Base-by-base conservation (phyloP, 2,797 vertebrate genomes). In the Coluber constrictor region DNA sequence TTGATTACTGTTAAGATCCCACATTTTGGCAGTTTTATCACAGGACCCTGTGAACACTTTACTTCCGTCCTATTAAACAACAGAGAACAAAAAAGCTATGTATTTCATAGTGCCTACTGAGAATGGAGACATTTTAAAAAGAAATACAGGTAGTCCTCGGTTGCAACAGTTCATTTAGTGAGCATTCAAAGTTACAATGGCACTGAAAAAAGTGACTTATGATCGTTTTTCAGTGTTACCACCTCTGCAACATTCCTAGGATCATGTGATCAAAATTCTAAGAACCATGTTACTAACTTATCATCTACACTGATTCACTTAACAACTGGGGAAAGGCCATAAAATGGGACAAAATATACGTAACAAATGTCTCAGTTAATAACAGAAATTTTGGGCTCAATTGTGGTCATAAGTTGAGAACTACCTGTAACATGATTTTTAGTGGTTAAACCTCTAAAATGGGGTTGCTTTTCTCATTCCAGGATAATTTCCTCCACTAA, bases 21-120 rank as follows among this genome's bases (percentile, higher is more conserved):
- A 99, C 99, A 99, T 99, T 97, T 99, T 99, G 91, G 99, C 99
- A 27, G 99, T 99, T 98, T 99, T 99, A 96, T 99, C 99, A 97
- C 99, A 99, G 0, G 99, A 99, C 23, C 99, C 99, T 90, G 99
- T 99, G 96, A 99, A 99, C 54, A 99, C 99, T 98, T 99, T 99
- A 97, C 99, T 99, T 60, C 99, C 99, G 95, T 99, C 99, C 99
- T 99, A 95, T 94, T 95, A 94, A 96, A 9, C 79, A 94, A 74
- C 13, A 60, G 11, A 88, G 7, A 25, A 13, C 74, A 56, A 70
- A 60, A 74, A 15, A 63, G 1, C 13, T 18, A 3, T 57, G 57
- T 57, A 70, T 23, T 13, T 25, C 18, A 55, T 1, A 43, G 2
- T 66, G 47, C 55, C 13, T 20, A 23, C 55, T 70, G 7, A n/a